Evolutionary conservation across 1,140 invertebrate genomes (phyloP).

Genomic region (Papilio polytes): DNA sequence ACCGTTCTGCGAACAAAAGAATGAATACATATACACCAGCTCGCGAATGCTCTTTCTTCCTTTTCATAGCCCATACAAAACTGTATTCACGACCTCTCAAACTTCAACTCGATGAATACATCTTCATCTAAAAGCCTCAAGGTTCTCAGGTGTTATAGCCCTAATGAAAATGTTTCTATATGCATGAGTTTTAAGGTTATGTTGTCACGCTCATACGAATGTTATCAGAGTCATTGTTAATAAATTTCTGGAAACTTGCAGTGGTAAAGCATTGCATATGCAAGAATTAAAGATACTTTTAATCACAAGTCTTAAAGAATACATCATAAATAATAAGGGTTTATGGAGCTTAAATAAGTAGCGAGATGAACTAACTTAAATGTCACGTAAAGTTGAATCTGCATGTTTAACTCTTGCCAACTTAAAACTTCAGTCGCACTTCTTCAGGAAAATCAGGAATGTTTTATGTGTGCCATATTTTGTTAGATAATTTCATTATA

Average conservation of each 20-base stretch:
- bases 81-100: conserved; percentile 56
- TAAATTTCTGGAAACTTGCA: neutral
- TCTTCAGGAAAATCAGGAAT: neutral
- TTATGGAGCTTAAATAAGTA: conserved; percentile 63
- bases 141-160: conserved; percentile 44
- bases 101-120: conserved; percentile 53
- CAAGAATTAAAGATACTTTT: no score
- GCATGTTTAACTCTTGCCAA: neutral
- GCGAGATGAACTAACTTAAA: conserved; percentile 46
- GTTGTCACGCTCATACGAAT: neutral
- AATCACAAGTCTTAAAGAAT: conserved; percentile 49
- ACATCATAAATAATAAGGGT: conserved; percentile 67
- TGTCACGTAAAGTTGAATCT: neutral
- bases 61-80: conserved; percentile 58
- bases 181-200: neutral
- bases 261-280: neutral
- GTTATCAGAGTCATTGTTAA: neutral
- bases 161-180: conserved; percentile 39
- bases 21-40: conserved; percentile 61
- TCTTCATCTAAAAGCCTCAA: conserved; percentile 51
- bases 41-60: conserved; percentile 57
- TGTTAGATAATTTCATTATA: no score
- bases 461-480: no score
- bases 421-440: neutral
- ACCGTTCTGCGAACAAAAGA: conserved; percentile 57